Conservation (phyloP, 2,888 invertebrate species). For the Melitaea athalia region DNA sequence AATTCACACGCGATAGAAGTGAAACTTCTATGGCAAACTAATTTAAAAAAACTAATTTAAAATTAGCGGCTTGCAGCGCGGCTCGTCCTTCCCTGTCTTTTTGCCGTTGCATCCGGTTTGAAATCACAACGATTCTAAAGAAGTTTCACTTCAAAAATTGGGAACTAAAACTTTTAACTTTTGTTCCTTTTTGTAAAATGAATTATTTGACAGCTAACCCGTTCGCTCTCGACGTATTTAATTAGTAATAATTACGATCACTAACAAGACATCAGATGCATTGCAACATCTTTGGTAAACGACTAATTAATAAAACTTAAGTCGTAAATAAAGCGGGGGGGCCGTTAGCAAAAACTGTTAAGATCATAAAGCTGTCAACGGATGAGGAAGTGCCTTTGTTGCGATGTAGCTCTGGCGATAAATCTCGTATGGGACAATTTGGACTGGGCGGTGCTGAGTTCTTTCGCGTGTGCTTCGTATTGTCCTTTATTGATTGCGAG, state of each 20-base stretch:
- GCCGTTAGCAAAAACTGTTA: slow-evolving; percentile 82
- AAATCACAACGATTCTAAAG: too few species aligned
- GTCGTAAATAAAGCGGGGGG: slow-evolving; percentile 72
- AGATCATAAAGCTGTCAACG: slow-evolving; percentile 81
- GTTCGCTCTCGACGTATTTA: not conserved
- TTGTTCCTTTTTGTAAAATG: not conserved
- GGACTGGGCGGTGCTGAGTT: slow-evolving; percentile 45
- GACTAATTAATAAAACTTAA: slow-evolving; percentile 80
- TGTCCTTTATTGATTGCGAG: not conserved
- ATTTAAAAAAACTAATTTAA: too few species aligned
- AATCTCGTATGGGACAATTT: slow-evolving; percentile 76
- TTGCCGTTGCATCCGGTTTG: too few species aligned
- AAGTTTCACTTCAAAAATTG: too few species aligned
- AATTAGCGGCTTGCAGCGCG: too few species aligned
- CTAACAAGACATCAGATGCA: not conserved
- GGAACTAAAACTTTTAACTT: not conserved
- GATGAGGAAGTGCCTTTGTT: slow-evolving; percentile 80
- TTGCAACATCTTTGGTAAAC: slow-evolving; percentile 59
- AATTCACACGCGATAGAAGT: too few species aligned
- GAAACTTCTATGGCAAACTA: too few species aligned
- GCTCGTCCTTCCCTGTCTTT: too few species aligned
- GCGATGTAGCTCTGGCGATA: slow-evolving; percentile 71
- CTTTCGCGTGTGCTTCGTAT: slow-evolving; percentile 28
- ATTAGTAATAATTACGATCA: not conserved
- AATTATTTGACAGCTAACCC: not conserved